Base-by-base conservation (phyloP, 2,113 vertebrate species). In the Mus spicilegus region DNA sequence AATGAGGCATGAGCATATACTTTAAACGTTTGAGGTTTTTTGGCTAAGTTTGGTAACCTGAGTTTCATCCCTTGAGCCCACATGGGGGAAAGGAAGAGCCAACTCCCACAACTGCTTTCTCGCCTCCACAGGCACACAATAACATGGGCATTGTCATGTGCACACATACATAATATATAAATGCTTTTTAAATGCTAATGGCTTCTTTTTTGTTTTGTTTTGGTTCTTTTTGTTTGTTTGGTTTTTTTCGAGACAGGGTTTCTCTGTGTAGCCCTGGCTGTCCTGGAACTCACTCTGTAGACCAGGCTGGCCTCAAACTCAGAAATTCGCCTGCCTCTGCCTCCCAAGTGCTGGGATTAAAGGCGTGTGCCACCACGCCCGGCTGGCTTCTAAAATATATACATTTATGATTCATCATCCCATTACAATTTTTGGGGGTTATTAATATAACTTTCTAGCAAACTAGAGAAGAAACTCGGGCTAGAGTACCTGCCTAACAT, bases 361-460 rank as follows among this genome's bases (percentile, higher is more conserved):
- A 42, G 42, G 42, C 42, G 42, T 42, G 42, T 42, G 42, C 42
- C 42, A 42, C 42, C 42, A 42, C 42, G 42, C 42, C 42, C 42
- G 42, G 42, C 42, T 56, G 28, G 90, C 65, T 97, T 91, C 80
- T 84, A 94, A 96, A 96, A 95, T 80, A 61, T 36, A 49, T 8
- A 39, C 4, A 87, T 65, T 20, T 13, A 86, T 26, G 54, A 87
- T 56, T 77, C 30, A 87, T 77, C 30, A 87, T 13, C n/a, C 77
- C 63, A 95, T 65, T 95, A 67, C 4, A 16, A 80, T 93, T 30
- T 54, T 65, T 96, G 91, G 91, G 56, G 19, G 72, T 96, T 97
- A 89, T 39, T 96, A 97, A 90, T 92, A 63, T 78, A 94, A 56
- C 58, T 82, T 65, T 65, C 33, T 24, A 89, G 20, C 36, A 56